Base-by-base conservation (phyloP, 1,140 invertebrate genomes). In the Macrosteles quadrilineatus region DNA sequence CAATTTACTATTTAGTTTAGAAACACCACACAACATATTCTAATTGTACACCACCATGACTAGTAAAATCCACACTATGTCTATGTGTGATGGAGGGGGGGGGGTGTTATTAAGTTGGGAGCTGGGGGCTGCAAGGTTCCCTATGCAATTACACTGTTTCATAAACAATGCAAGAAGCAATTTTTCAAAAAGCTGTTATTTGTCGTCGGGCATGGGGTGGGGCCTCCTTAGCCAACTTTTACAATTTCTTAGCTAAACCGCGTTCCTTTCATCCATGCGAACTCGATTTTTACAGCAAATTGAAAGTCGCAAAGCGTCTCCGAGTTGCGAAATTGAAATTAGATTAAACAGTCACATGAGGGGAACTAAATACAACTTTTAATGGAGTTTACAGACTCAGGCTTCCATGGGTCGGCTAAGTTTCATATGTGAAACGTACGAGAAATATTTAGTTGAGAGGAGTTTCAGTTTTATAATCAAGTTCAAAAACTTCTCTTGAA, bases 151-250 rank as follows among this genome's bases (percentile, higher is more conserved):
- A 40, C 40, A 6, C 12, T 32, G 17, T 45, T 43, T 43, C 63
- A 66, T 66, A 40, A 66, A 66, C 32, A 66, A 66, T 66, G 32
- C 40, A 66, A 66, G 63, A 66, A 66, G 63, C 63, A 66, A 66
- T 66, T 66, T 66, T 66, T 66, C 63, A 66, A 66, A 66, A 66
- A 59, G 55, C 40, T 45, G 63, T 66, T 66, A 40, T 66, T 66
- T 66, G 63, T 66, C 63, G 36, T 43, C 19, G 32, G 32, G 32
- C 32, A 14, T 3, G 36, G 12, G 36, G 62, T 43, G 63, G 23
- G 40, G 63, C 6, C 29, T 32, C 14, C 27, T 40, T 43, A 66
- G 40, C 27, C 31, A 66, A 66, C 27, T 66, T 66, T 27, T 45
- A 66, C 63, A 66, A 66, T 40, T 66, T 66, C 32, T 21, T 45